Evolutionary conservation across 2,113 vertebrate species (phyloP).

Genomic region (Burhinus bistriatus): DNA sequence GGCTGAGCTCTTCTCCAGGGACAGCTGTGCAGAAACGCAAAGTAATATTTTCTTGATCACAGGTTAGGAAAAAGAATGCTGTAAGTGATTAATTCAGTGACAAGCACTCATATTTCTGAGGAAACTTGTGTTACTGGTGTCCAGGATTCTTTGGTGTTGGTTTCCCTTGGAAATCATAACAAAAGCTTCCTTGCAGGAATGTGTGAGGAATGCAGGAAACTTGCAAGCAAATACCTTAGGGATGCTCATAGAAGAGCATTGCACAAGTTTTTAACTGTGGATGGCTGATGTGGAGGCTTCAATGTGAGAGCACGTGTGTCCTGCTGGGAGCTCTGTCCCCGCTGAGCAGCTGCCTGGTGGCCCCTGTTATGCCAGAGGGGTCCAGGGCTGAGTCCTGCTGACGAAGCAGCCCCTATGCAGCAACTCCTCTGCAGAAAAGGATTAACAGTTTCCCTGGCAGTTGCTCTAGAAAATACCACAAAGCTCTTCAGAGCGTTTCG

Average conservation of each 20-base stretch:
- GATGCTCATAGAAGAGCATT: neutral
- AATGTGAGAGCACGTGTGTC: accelerated
- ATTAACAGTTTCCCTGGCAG: neutral
- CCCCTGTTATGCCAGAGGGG: neutral
- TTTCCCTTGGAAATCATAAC: neutral
- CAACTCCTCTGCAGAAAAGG: neutral
- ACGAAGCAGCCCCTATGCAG: neutral
- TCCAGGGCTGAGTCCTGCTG: neutral
- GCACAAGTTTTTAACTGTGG: accelerated
- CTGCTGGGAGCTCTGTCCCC: neutral
- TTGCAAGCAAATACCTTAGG: neutral
- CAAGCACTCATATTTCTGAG: neutral
- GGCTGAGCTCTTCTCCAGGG: neutral
- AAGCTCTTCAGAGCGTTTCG: neutral
- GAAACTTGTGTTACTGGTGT: neutral
- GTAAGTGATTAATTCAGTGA: too few relatives aligned
- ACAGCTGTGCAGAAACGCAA: neutral
- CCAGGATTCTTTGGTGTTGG: neutral
- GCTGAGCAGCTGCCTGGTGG: neutral
- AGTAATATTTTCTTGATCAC: neutral
- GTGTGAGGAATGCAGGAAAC: neutral
- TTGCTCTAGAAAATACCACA: neutral
- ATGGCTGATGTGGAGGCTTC: neutral
- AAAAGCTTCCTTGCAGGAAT: neutral
- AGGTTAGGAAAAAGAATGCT: neutral